Percentiles rank a stretch among this genome's conserved stretches.
Conservation (phyloP, 2,797 vertebrate species). For the Spondyliosoma cantharus region DNA sequence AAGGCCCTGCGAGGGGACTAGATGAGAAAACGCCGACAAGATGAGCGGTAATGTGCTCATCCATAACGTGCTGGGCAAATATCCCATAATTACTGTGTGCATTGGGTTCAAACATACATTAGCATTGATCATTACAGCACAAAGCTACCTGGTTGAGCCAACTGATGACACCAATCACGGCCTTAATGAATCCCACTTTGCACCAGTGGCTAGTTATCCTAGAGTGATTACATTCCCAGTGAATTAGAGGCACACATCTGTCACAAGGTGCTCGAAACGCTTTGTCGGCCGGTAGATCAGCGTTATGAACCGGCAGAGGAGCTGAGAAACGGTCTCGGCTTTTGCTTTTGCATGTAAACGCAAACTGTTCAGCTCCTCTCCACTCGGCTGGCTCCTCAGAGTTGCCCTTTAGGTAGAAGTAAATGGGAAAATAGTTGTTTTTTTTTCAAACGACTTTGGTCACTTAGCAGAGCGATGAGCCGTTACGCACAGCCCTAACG, state of each 20-base stretch:
- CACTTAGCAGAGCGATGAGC: conserved; percentile 58
- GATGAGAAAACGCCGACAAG: conserved; percentile 32
- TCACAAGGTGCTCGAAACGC: conserved; percentile 28
- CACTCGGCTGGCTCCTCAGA: conserved; percentile 10
- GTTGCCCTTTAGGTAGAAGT: conserved; percentile 24
- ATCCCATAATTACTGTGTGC: conserved; percentile 59
- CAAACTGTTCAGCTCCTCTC: conserved; percentile 4
- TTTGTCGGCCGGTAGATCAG: conserved; percentile 23
- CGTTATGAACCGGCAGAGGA: not conserved
- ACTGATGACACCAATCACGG: conserved; percentile 57
- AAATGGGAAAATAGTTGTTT: conserved; percentile 26
- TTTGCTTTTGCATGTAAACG: conserved; percentile 2
- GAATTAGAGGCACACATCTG: conserved; percentile 51
- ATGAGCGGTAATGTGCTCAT: conserved; percentile 60
- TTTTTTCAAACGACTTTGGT: conserved; percentile 54
- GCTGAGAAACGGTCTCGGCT: not conserved
- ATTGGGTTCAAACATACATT: conserved; percentile 48
- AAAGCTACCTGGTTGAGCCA: conserved; percentile 40
- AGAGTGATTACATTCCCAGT: conserved; percentile 45
- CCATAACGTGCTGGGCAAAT: conserved; percentile 60
- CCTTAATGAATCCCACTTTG: conserved; percentile 66
- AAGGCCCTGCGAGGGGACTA: not conserved
- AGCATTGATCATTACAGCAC: conserved; percentile 61
- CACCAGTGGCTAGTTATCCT: conserved; percentile 53
- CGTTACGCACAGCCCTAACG: conserved; percentile 33